phyloP scores from a whole-genome alignment of 1,140 invertebrate species.

The Thalassaphorura encarpata region DNA sequence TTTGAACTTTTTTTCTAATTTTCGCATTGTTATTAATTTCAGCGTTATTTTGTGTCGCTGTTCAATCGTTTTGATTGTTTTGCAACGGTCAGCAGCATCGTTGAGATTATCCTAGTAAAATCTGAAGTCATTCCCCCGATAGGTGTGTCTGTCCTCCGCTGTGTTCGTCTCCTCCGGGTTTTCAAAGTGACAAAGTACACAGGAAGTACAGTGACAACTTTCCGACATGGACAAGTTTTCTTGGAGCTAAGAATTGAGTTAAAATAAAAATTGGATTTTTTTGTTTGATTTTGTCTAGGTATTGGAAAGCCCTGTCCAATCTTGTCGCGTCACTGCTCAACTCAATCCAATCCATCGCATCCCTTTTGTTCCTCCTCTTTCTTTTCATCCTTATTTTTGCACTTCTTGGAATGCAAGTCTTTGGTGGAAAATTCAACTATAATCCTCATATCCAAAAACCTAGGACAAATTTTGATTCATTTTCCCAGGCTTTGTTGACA shows the following conservation, averaged over 20 bases:
- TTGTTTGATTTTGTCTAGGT: slow-evolving; percentile 50
- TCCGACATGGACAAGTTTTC: slow-evolving; percentile 44
- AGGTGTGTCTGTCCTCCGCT: slow-evolving; percentile 90
- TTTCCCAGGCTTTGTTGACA: slow-evolving; percentile 93
- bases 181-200: slow-evolving; percentile 96
- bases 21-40: slow-evolving; percentile 33
- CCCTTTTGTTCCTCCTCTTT: slow-evolving; percentile 89
- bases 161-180: slow-evolving; percentile 86
- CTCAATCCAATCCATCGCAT: slow-evolving; percentile 97
- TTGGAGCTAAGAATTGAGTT: background rate
- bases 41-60: slow-evolving; percentile 92
- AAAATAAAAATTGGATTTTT: too few species aligned
- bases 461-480: slow-evolving; percentile 93
- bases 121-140: slow-evolving; percentile 66
- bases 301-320: slow-evolving; percentile 96
- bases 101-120: slow-evolving; percentile 79
- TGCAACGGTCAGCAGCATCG: slow-evolving; percentile 91
- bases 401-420: slow-evolving; percentile 93
- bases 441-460: slow-evolving; percentile 67
- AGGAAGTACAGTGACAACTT: too few species aligned
- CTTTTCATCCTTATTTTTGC: slow-evolving; percentile 99
- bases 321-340: slow-evolving; percentile 94
- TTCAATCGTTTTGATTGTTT: slow-evolving; percentile 96
- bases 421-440: slow-evolving; percentile 92
- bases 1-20: background rate